Evolutionary conservation across 2,797 vertebrate species (phyloP).

Genomic region (Pantherophis vulpinus): DNA sequence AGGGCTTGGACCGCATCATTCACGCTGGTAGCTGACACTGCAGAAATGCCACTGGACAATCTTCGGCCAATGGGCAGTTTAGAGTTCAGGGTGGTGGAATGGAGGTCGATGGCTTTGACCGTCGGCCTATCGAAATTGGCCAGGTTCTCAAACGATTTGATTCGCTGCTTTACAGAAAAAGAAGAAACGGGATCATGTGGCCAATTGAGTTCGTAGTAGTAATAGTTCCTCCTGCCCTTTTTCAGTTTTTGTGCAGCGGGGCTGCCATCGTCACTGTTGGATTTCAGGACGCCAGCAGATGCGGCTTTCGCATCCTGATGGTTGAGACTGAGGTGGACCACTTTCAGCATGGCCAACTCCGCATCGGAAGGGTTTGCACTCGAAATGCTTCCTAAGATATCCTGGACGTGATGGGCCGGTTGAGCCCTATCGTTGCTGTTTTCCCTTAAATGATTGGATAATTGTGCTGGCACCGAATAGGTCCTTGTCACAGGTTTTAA

Average conservation of each 20-base stretch:
- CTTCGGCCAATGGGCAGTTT: conserved; percentile 79
- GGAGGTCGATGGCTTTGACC: conserved; percentile 75
- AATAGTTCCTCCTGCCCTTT: conserved; percentile 74
- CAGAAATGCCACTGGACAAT: conserved; percentile 73
- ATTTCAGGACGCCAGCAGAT: background rate
- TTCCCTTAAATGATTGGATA: conserved; percentile 63
- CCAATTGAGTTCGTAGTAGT: conserved; percentile 76
- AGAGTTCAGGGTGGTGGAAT: conserved; percentile 67
- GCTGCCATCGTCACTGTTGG: conserved; percentile 20
- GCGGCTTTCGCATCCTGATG: conserved; percentile 40
- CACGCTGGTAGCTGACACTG: conserved; percentile 43
- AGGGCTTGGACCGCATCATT: conserved; percentile 59
- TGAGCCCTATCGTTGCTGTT: conserved; percentile 41
- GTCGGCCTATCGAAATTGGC: conserved; percentile 83
- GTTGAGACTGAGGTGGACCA: conserved; percentile 32
- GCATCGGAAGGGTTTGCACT: conserved; percentile 23
- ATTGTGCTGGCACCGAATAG: conserved; percentile 75
- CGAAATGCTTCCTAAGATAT: background rate
- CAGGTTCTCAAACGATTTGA: conserved; percentile 95
- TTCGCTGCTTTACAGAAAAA: conserved; percentile 91
- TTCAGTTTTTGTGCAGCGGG: conserved; percentile 59
- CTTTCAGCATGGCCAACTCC: conserved; percentile 20
- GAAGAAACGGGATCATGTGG: conserved; percentile 78
- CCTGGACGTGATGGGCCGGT: conserved; percentile 23
- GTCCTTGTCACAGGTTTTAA: conserved; percentile 72